Base-by-base conservation (phyloP, 2,113 vertebrate genomes). In the Tragelaphus strepsiceros region DNA sequence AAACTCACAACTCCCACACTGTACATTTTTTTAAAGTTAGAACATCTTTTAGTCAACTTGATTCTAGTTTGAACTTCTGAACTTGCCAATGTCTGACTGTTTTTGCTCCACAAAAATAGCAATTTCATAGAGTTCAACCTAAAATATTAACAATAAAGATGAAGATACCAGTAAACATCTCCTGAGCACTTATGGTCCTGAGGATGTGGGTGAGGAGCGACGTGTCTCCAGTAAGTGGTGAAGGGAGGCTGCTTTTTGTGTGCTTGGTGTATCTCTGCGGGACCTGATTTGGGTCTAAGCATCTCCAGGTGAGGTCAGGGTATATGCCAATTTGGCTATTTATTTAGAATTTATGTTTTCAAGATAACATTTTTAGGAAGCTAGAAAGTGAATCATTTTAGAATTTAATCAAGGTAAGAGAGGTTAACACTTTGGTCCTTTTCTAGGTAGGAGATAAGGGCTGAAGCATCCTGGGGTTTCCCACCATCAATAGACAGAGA, bases 341-440 rank as follows among this genome's bases (percentile, higher is more conserved):
- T 30, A 78, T 35, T 78, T 30, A 35, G 46, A 71, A 4, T 64
- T 82, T 82, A 39, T 32, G 17, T 22, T 53, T 91, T 53, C 58
- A 35, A 74, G 39, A 21, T 54, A 61, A 95, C 56, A 22, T 86
- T 81, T 93, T 90, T 32, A 49, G 43, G 43, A 51, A 91, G 21
- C 16, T 87, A 26, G 67, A 82, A 85, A 54, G n/a, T 49, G 56
- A 43, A 56, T 94, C 35, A 24, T 90, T 97, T 90, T 61, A 95
- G 51, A 51, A 43, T 53, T 87, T 35, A 59, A 21, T 32, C 53
- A n/a, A 46, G 7, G 7, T 46, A 82, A 64, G 28, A 84, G 77
- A 77, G 54, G 39, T 28, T 89, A 49, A 43, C 32, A 9, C 7
- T 93, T 88, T 58, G 32, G 24, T 8, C 15, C 46, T 86, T 93